phyloP scores from a whole-genome alignment of 2,113 vertebrate species.

The Dinomys branickii region DNA sequence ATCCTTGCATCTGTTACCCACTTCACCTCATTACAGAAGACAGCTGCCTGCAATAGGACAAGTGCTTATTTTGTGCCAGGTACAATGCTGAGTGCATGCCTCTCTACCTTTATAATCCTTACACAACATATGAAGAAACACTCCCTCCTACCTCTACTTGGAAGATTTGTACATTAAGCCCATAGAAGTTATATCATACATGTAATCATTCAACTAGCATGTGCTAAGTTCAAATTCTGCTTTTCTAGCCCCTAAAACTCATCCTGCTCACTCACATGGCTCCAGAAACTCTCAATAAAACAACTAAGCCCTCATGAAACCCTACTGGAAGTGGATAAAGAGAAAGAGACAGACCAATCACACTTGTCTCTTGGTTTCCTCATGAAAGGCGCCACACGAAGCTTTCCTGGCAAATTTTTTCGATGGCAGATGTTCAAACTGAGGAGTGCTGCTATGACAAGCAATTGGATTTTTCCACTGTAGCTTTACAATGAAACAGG shows the following conservation, averaged over 20 bases:
- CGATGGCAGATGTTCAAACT: constrained; percentile 7
- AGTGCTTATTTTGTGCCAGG: neutral
- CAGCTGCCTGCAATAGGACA: neutral
- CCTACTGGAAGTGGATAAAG: neutral
- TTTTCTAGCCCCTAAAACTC: neutral
- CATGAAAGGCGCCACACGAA: neutral
- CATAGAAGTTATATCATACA: neutral
- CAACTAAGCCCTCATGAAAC: neutral
- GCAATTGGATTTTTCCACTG: neutral
- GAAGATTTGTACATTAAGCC: neutral
- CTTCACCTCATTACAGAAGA: neutral
- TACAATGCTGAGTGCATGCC: neutral
- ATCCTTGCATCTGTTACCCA: neutral
- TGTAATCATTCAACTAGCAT: neutral
- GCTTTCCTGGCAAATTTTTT: constrained; percentile 45
- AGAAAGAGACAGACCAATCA: neutral
- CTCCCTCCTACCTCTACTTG: neutral
- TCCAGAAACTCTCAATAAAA: neutral
- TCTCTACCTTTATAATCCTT: neutral
- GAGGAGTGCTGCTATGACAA: neutral
- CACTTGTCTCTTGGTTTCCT: neutral
- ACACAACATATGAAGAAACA: neutral
- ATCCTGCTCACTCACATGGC: neutral
- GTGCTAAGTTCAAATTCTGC: neutral
- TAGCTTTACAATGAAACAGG: neutral